phyloP scores from a whole-genome alignment of 2,113 vertebrate species.

The Peromyscus maniculatus region DNA sequence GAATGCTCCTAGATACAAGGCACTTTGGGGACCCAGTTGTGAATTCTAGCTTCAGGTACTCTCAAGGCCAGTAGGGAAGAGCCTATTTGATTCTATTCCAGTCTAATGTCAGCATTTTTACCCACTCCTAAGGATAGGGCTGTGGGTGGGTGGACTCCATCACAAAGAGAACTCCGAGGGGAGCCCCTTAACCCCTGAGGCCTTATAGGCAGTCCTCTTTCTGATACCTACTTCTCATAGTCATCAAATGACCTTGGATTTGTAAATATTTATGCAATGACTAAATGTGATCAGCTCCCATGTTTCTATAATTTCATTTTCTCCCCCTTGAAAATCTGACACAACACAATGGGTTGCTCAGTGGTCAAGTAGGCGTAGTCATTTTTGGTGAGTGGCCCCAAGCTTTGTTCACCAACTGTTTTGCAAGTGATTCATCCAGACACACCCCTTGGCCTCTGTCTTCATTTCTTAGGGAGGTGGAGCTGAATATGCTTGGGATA shows the following conservation, averaged over 20 bases:
- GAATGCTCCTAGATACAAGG: neutral
- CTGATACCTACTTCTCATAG: neutral
- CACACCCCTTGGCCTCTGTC: neutral
- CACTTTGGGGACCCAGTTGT: neutral
- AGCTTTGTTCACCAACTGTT: neutral
- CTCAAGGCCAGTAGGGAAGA: neutral
- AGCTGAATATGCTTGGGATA: neutral
- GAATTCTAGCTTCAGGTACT: neutral
- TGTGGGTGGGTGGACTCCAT: neutral
- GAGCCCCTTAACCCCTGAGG: neutral
- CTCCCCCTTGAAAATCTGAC: slow-evolving; percentile 35
- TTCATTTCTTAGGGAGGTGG: slow-evolving; percentile 45
- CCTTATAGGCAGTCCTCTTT: neutral
- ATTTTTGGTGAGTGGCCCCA: neutral
- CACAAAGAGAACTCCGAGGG: neutral
- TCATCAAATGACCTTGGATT: neutral
- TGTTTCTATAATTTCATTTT: neutral
- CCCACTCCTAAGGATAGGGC: neutral
- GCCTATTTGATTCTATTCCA: too few relatives aligned
- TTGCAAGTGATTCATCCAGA: slow-evolving; percentile 21
- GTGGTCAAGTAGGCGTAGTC: neutral
- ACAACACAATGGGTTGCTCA: neutral
- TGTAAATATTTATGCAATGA: slow-evolving; percentile 18
- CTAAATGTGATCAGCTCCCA: neutral
- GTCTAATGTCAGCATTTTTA: neutral